phyloP scores from a whole-genome alignment of 2,888 invertebrate genomes.

The Nysson spinosus region DNA sequence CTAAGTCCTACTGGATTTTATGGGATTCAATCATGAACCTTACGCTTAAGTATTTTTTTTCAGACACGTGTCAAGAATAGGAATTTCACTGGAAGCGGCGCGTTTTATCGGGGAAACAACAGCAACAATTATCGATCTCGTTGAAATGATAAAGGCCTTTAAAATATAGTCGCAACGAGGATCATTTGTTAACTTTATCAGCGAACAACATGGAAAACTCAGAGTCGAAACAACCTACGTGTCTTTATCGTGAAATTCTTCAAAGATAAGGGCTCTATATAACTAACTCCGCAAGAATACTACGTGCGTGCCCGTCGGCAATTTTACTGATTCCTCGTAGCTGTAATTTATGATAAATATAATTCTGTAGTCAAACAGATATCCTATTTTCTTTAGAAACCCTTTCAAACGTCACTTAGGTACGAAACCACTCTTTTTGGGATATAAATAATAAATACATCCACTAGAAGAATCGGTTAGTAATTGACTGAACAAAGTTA shows the following conservation, averaged over 20 bases:
- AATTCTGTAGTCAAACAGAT: slow-evolving; percentile 21
- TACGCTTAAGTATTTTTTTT: not conserved
- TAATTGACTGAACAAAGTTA: too few species aligned
- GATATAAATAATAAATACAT: too few species aligned
- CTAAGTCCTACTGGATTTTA: not conserved
- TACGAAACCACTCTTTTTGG: too few species aligned
- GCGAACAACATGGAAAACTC: slow-evolving; percentile 9
- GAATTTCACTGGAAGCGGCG: not conserved
- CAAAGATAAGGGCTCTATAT: slow-evolving; percentile 24
- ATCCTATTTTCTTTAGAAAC: slow-evolving; percentile 10
- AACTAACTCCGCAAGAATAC: not conserved
- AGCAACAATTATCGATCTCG: slow-evolving; percentile 14
- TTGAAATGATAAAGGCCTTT: not conserved
- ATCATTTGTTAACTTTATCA: slow-evolving; percentile 48
- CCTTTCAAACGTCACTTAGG: too few species aligned
- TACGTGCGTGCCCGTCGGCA: slow-evolving; percentile 40
- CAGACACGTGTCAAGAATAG: not conserved
- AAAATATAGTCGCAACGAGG: slow-evolving; percentile 8
- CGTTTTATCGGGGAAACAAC: not conserved
- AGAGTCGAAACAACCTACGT: slow-evolving; percentile 34
- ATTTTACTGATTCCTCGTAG: slow-evolving; percentile 22
- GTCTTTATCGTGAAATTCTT: slow-evolving; percentile 33
- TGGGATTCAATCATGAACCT: not conserved
- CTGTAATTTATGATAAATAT: slow-evolving; percentile 27
- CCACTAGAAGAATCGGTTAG: too few species aligned